Conservation (phyloP, 1,140 invertebrate species). For the Cydia splendana region DNA sequence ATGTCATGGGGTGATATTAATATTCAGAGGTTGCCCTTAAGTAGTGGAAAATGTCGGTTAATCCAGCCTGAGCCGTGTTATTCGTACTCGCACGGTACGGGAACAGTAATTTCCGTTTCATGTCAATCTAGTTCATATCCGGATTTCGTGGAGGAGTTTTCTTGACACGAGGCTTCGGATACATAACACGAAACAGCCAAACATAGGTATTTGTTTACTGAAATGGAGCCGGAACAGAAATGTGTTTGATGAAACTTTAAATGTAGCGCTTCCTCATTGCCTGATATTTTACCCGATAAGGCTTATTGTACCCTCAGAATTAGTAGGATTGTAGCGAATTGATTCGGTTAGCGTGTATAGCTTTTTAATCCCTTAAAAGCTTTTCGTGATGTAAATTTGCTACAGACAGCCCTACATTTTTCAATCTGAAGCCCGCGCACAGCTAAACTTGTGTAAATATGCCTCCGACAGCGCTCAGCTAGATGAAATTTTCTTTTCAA, state of each 20-base stretch:
- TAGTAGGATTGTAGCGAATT: neutral
- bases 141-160: constrained; percentile 14
- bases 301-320: neutral
- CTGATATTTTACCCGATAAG: constrained; percentile 7
- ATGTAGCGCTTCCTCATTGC: neutral
- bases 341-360: constrained; percentile 10
- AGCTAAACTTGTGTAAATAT: constrained; percentile 23
- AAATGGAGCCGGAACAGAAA: constrained; percentile 8
- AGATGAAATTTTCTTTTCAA: constrained; percentile 25
- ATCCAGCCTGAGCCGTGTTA: constrained; percentile 16
- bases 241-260: neutral
- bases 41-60: constrained; percentile 4
- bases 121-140: constrained; percentile 22
- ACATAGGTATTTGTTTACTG: neutral
- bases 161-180: constrained; percentile 6
- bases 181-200: constrained; percentile 1
- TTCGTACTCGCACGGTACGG: constrained; percentile 21
- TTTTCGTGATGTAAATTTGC: constrained; percentile 13
- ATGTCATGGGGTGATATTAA: constrained; percentile 24
- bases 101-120: constrained; percentile 27
- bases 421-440: neutral
- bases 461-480: constrained; percentile 26
- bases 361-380: constrained; percentile 18
- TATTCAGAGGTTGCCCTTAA: constrained; percentile 25
- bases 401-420: constrained; percentile 3